Evolutionary conservation across 2,888 invertebrate species (phyloP), one percentile per base, ranked within the genome.

Genomic region (Hypomecis atomaria): DNA sequence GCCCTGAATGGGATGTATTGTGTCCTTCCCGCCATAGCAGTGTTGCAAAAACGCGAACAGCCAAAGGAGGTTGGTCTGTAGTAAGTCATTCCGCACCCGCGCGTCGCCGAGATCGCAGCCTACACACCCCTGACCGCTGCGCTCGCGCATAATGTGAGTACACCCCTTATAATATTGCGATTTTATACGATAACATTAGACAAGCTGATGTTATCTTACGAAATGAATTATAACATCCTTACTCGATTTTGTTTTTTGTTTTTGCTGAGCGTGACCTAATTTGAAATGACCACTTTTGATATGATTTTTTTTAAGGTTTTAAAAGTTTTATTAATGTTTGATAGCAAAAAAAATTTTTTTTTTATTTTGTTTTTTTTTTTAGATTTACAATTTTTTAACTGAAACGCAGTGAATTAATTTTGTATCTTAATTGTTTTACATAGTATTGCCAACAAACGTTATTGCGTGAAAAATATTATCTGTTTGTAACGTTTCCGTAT

Each of bases 21-120:
- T 38, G 38, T 66, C 47, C 56, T 60, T 52, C 44, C 56, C 65
- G 70, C 56, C 59, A 63, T 61, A 71, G 64, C 52, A 33, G 37
- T 74, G 72, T 80, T 80, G 78, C 78, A 75, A 71, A 78, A 74
- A 74, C 11, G 23, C 36, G 67, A 67, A 67, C 69, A 54, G 50
- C 10, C 52, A 6, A 10, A 52, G 40, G 9, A 11, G 50, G 38
- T 13, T 52, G 37, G 37, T 33, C 11, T 23, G 52, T 10, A 42
- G 40, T 6, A 6, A 40, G 57, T 69, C 80, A 81, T 75, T 70
- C 72, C 65, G 59, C 66, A 67, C 72, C 64, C 66, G 76, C 66
- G 70, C 76, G 73, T 70, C 53, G 72, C 67, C 11, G 36, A 54
- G 65, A 64, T 23, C 45, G 60, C 50, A 36, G 55, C 34, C 34